Conservation (phyloP, 2,797 vertebrate species). For the Pampus argenteus region DNA sequence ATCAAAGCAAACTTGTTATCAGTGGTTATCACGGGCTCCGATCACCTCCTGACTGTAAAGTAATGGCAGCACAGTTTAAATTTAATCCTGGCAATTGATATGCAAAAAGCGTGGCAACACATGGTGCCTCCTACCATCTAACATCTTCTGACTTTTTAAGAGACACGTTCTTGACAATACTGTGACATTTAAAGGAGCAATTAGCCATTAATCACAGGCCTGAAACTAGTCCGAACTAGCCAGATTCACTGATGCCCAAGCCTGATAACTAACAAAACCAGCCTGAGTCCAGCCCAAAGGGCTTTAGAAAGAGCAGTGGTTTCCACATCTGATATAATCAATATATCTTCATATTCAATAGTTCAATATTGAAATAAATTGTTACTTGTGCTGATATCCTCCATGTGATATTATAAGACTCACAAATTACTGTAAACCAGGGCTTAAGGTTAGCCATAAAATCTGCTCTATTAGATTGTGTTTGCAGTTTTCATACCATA, state of each 20-base stretch:
- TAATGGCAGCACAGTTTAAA: not conserved
- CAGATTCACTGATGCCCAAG: not conserved
- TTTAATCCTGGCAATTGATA: not conserved
- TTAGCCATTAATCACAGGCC: not conserved
- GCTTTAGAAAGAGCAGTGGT: not conserved
- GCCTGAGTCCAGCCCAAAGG: not conserved
- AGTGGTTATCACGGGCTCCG: not conserved
- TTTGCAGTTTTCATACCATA: conserved; percentile 45
- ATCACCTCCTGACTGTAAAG: not conserved
- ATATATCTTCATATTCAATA: not conserved
- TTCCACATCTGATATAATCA: not conserved
- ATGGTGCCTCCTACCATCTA: not conserved
- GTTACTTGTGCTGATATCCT: not conserved
- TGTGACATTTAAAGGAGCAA: not conserved
- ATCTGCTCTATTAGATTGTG: conserved; percentile 25
- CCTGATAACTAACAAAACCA: not conserved
- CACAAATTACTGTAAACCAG: conserved; percentile 8
- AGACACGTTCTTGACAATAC: not conserved
- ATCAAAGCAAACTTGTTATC: not conserved
- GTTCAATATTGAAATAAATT: not conserved
- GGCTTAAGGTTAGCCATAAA: conserved; percentile 5
- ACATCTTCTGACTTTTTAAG: not conserved
- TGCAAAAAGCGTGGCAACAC: not conserved
- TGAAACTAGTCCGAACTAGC: not conserved
- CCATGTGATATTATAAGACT: not conserved